phyloP scores from a whole-genome alignment of 2,888 invertebrate species.

The Nemotelus nigrinus region DNA sequence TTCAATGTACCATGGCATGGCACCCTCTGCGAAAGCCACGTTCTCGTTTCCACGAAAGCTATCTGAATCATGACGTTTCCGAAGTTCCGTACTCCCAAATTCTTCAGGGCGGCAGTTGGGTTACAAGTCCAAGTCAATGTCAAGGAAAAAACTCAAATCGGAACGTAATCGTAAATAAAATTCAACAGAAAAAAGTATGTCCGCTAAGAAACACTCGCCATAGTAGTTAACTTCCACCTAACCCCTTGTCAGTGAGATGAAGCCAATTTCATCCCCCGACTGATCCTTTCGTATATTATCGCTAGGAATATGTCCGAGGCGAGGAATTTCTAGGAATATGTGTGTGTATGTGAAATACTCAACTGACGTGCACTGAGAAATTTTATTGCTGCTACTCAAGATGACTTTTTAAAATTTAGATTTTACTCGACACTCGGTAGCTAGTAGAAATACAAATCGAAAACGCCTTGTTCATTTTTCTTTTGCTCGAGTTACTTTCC shows the following conservation, averaged over 20 bases:
- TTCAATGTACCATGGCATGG: conserved; percentile 41
- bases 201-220: not conserved
- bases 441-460: not conserved
- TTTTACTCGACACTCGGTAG: not conserved
- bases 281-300: conserved; percentile 14
- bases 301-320: not conserved
- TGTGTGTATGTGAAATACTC: not conserved
- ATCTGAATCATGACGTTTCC: conserved; percentile 5
- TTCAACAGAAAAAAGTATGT: conserved; percentile 23
- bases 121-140: conserved; percentile 3
- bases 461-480: too few relatives aligned
- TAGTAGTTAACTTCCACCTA: not conserved
- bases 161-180: conserved; percentile 32
- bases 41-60: not conserved
- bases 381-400: conserved; percentile 49
- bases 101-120: not conserved
- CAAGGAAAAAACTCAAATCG: conserved; percentile 21
- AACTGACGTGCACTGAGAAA: conserved; percentile 45
- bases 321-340: not conserved
- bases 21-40: conserved; percentile 8
- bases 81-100: not conserved
- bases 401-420: conserved; percentile 48
- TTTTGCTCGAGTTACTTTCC: too few relatives aligned
- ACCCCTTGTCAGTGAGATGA: conserved; percentile 24
- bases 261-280: not conserved